Conservation (phyloP, 1,140 invertebrate genomes). For the Stegodyphus dumicola region DNA sequence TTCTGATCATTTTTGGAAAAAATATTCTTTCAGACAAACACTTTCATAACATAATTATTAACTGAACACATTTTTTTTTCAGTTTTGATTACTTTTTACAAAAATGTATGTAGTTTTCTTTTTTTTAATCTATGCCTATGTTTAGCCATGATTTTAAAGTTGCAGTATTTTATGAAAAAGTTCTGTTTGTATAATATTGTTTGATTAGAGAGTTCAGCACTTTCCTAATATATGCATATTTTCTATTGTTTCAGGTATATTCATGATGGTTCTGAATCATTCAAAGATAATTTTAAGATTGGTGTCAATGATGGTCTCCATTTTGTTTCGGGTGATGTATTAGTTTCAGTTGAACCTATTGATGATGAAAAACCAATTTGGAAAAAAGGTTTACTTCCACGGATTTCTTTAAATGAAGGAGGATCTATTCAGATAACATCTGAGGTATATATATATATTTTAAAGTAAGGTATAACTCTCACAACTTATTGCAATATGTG, state of each 20-base stretch:
- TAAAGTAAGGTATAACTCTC: background rate
- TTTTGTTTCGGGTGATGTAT: constrained; percentile 55
- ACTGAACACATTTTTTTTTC: no score
- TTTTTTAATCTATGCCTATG: no score
- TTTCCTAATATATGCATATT: background rate
- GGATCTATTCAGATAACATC: constrained; percentile 33
- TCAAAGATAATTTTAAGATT: constrained; percentile 53
- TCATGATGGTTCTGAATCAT: constrained; percentile 58
- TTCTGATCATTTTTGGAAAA: no score
- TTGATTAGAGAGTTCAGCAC: background rate
- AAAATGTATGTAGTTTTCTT: no score
- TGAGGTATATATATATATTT: constrained; percentile 12
- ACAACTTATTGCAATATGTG: background rate
- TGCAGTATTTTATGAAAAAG: background rate
- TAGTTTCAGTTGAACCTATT: constrained; percentile 45
- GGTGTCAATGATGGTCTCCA: constrained; percentile 59
- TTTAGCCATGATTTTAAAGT: no score
- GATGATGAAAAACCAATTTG: constrained; percentile 58
- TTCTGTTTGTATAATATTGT: background rate
- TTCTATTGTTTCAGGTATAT: constrained; percentile 26
- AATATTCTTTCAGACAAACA: no score
- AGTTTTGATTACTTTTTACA: no score
- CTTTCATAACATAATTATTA: no score
- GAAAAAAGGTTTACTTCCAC: constrained; percentile 18
- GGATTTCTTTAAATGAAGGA: constrained; percentile 42